A percentile compares a stretch with the other conserved stretches of the same genome.
phyloP scores from a whole-genome alignment of 1,140 invertebrate species.

The Drosophila suzukii region DNA sequence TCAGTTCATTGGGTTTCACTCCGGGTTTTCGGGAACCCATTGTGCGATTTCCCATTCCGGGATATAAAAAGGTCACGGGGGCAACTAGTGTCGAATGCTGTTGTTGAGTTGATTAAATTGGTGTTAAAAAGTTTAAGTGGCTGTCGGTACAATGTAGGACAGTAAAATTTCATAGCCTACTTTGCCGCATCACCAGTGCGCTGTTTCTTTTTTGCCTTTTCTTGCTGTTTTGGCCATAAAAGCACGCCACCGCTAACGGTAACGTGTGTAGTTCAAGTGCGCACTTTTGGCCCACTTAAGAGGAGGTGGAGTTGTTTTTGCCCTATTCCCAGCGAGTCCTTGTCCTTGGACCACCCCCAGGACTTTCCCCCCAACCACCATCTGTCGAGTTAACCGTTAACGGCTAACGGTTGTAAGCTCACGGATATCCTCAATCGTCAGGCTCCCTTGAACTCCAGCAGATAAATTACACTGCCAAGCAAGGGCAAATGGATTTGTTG shows the following conservation, averaged over 20 bases:
- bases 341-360: conserved; percentile 20
- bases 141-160: conserved; percentile 74
- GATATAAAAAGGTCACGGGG: not conserved
- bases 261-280: conserved; percentile 78
- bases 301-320: conserved; percentile 6
- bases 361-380: not conserved
- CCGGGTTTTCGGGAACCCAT: conserved; percentile 7
- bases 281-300: conserved; percentile 62
- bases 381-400: conserved; percentile 59
- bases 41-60: conserved; percentile 4
- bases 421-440: conserved; percentile 73
- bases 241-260: conserved; percentile 46
- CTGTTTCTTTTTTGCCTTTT: conserved; percentile 2
- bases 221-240: conserved; percentile 53
- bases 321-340: conserved; percentile 17
- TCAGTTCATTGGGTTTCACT: conserved; percentile 41
- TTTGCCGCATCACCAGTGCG: conserved; percentile 36
- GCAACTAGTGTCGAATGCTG: conserved; percentile 45
- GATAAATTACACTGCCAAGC: conserved; percentile 63
- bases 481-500: not conserved
- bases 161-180: conserved; percentile 78
- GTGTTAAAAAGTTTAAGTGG: conserved; percentile 78
- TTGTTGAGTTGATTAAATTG: conserved; percentile 76
- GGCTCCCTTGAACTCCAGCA: conserved; percentile 32
- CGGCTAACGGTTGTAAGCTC: conserved; percentile 76